Evolutionary conservation across 2,888 invertebrate species (phyloP), one percentile per base, ranked within the genome.

Genomic region (Pogonocherus hispidulus): DNA sequence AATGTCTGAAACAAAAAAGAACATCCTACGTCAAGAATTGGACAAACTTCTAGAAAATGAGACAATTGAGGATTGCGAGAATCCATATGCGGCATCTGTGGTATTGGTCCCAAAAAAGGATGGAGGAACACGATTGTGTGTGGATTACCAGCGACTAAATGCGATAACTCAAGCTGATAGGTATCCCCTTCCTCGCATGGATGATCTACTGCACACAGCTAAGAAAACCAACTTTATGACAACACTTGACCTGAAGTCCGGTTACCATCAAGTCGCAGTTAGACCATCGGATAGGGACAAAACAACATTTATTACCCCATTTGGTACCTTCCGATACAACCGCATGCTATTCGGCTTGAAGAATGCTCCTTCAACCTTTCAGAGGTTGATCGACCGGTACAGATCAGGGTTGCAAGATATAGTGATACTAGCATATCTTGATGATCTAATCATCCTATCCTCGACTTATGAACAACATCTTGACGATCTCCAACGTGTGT

Each of bases 61-160:
- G 0, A 69, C 82, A 1, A 81, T 84, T 3, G 83, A 85, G 57
- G 83, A 84, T 44, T 80, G 80, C 49, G 82, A 83, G 55, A 83
- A 82, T 0, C 77, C 83, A 1, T 85, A 82, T 81, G 73, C 80
- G 0, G 76, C 83, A 3, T 82, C 83, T 2, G 78, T 77, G 0
- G 77, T 85, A 0, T 66, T 83, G 59, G 80, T 84, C 4, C 80
- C 54, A 3, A 54, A 54, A 32, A 54, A 54, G 14, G 54, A 35
- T 35, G 62, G 66, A 3, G 32, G n/a, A n/a, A 18, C 66, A 8
- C 52, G 73, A 5, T 18, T 75, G 3, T 71, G 71, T 49, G 55
- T 74, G 1, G 72, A 74, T 41, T 75, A 69, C 27, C 59, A 68
- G 4, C 27, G 47, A 2, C 37, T 75, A 3, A 77, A 77, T 60